Base-by-base conservation (phyloP, 2,113 vertebrate species). In the Rhabdomys dilectus region DNA sequence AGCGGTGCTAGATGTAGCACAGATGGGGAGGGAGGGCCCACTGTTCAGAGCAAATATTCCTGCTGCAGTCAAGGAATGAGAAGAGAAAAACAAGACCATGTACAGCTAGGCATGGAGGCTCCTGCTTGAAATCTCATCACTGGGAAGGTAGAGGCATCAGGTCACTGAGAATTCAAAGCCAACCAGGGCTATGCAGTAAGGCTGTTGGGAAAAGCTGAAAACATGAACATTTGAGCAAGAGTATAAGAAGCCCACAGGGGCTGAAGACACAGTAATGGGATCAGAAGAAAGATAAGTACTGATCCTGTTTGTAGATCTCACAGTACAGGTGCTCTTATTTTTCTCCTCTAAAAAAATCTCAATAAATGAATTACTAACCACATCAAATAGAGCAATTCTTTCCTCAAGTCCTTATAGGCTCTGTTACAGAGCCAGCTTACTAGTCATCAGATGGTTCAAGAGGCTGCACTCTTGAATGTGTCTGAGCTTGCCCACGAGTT, bases 261-360 rank as follows among this genome's bases (percentile, higher is more conserved):
- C 6, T 13, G 39, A 81, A 51, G 9, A 66, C 5, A 39, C 39
- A 36, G 45, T 7, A n/a, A 31, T 53, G 62, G 53, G 15, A 19
- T 7, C 15, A 53, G 29, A 73, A 24, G 48, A 72, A 70, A 87
- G 90, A n/a, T 42, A 0, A 1, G 17, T 5, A 19, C 5, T 34
- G 5, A 22, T 19, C 24, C 91, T 78, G 0, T 26, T 1, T 17
- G n/a, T 51, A 51, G 29, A 48, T 7, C 34, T 36, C 26, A 58
- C 34, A n/a, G 10, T 42, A 66, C 1, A 17, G 22, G 45, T 6
- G 22, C 39, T 13, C 17, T 53, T 88, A 4, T 90, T 93, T 95
- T 29, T 36, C 39, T 36, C 10, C 82, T 94, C 78, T 7, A 84
- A 88, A 96, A 96, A 45, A 76, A 42, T 91, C 39, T 86, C 39